Evolutionary conservation across 2,113 vertebrate species (phyloP), one percentile per base, ranked within the genome.

Genomic region (Dinomys branickii): DNA sequence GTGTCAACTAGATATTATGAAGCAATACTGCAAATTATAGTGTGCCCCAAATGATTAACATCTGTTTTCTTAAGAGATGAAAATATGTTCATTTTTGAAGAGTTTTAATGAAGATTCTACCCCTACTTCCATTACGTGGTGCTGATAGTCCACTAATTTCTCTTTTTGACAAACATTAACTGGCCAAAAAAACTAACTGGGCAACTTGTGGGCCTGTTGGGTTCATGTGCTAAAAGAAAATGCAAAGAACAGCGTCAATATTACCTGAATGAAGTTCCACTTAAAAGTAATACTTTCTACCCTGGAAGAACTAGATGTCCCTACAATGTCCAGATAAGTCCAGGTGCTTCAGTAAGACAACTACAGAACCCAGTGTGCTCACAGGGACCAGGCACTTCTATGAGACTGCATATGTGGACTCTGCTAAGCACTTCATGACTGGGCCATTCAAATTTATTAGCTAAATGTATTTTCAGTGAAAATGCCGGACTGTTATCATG

Each of bases 81-180:
- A 73, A 77, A 81, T 54, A 6, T 30, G 83, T 67, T 44, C 69
- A 50, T 71, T 93, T 88, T n/a, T 93, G 0, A 61, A 73, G 83
- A 56, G 7, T 50, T 81, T 80, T 82, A 90, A 93, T 38, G 35
- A 7, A 58, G 50, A 77, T 2, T 50, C 26, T 28, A 47, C 65
- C 13, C 22, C 8, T 6, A 12, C 26, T 24, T 56, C 78, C 47
- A 44, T 54, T 91, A 93, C 13, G 33, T 71, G 54, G 33, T 33
- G 30, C 7, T 44, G 22, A 33, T 3, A 81, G 28, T 69, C 44
- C 22, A n/a, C 4, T 41, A 89, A 88, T 86, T 96, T 94, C 11
- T 95, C n/a, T 44, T 94, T 92, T 92, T 81, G 47, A 59, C 12
- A 90, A 73, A 75, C 24, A 90, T 69, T 95, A 95, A 92, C 54